Conservation (phyloP, 2,113 vertebrate species). For the Girardinichthys multiradiatus region DNA sequence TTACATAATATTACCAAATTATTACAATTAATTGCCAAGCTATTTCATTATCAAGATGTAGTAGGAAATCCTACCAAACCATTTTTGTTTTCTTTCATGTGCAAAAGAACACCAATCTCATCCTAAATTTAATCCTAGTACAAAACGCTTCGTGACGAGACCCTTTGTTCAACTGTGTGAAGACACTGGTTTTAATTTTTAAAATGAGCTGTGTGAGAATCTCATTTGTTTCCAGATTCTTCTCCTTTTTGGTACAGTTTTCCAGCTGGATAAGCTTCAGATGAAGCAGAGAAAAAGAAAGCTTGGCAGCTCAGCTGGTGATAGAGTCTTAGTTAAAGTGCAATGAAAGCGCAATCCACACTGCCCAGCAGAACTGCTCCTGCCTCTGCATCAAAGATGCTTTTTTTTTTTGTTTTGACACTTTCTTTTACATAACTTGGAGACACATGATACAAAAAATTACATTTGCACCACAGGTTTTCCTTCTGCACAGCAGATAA, state of each 20-base stretch:
- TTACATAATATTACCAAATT: background rate
- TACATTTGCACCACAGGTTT: slow-evolving; percentile 9
- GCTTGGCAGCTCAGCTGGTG: slow-evolving; percentile 45
- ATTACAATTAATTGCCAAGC: too few relatives aligned
- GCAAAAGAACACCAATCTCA: background rate
- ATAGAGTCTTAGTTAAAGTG: slow-evolving; percentile 28
- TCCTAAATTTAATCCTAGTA: background rate
- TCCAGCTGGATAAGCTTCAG: slow-evolving; percentile 43
- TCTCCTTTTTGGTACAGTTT: background rate
- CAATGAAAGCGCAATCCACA: slow-evolving; percentile 18
- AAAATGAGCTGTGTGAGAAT: slow-evolving; percentile 28
- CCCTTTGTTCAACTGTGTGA: slow-evolving; percentile 2
- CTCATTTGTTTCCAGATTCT: slow-evolving; percentile 13
- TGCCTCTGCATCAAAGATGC: slow-evolving; percentile 29
- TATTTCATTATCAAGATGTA: background rate
- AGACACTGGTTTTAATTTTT: slow-evolving; percentile 13
- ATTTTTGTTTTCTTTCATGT: background rate
- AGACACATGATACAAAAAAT: background rate
- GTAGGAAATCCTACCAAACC: background rate
- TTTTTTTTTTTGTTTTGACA: slow-evolving; percentile 22
- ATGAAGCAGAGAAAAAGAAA: slow-evolving; percentile 30
- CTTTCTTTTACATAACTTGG: slow-evolving; percentile 27
- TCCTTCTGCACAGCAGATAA: background rate
- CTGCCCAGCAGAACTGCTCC: slow-evolving; percentile 1
- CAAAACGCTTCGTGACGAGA: background rate